phyloP scores from a whole-genome alignment of 2,113 vertebrate genomes.

The Chitala chitala region DNA sequence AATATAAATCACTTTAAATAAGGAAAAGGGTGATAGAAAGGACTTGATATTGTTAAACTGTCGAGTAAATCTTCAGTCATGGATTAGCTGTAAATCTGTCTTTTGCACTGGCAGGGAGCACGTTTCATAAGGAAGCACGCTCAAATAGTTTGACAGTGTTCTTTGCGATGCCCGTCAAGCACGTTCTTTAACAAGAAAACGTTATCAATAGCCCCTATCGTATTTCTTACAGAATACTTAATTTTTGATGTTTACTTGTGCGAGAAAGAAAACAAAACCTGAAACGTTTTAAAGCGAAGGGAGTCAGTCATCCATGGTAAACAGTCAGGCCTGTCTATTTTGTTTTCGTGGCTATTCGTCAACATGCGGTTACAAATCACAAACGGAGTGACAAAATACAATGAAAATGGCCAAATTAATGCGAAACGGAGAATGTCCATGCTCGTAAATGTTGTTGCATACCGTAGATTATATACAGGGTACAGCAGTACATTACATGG shows the following conservation, averaged over 20 bases:
- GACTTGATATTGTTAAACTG: background rate
- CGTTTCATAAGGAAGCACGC: background rate
- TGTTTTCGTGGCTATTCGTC: background rate
- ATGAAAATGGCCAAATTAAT: background rate
- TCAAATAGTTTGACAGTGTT: too few species aligned
- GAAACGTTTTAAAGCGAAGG: background rate
- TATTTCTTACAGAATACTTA: background rate
- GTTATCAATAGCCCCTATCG: background rate
- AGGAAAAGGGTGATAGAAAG: background rate
- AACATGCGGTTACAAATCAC: background rate
- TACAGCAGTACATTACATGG: slow-evolving; percentile 28
- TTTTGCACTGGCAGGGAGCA: background rate
- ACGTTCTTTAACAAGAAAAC: background rate
- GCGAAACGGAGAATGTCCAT: slow-evolving; percentile 1
- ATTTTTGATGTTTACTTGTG: background rate
- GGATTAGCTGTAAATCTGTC: background rate
- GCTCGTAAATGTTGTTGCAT: slow-evolving; percentile 21
- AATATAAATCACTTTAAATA: background rate
- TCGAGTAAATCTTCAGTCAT: background rate
- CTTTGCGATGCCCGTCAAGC: background rate
- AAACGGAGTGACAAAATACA: background rate
- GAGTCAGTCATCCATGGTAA: background rate
- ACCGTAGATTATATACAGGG: slow-evolving; percentile 13
- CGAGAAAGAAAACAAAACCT: background rate
- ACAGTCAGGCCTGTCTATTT: background rate